Conservation (phyloP, 2,797 vertebrate genomes). For the Protosalanx chinensis region DNA sequence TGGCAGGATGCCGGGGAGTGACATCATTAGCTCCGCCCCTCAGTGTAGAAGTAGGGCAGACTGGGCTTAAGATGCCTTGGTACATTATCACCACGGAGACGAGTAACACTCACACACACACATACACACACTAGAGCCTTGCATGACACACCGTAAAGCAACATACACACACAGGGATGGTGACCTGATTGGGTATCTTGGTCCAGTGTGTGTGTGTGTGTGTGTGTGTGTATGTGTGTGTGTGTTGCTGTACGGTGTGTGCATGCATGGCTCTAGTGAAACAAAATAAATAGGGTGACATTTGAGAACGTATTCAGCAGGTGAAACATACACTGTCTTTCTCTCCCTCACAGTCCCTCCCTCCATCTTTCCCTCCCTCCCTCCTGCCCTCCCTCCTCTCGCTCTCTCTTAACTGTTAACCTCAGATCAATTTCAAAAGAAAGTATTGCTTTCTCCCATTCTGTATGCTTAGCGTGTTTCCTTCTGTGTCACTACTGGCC, state of each 20-base stretch:
- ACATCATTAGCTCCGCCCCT: slow-evolving; percentile 50
- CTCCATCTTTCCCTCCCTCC: slow-evolving; percentile 16
- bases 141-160: slow-evolving; percentile 3
- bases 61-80: slow-evolving; percentile 48
- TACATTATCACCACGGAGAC: slow-evolving; percentile 50
- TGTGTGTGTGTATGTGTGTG: slow-evolving; percentile 19
- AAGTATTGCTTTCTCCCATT: slow-evolving; percentile 9
- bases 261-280: slow-evolving; percentile 51
- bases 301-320: slow-evolving; percentile 49
- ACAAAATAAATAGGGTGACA: slow-evolving; percentile 51
- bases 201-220: slow-evolving; percentile 15
- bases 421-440: not conserved
- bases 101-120: slow-evolving; percentile 23
- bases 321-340: slow-evolving; percentile 40
- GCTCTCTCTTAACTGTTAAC: not conserved
- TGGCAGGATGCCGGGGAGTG: slow-evolving; percentile 36
- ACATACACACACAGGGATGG: slow-evolving; percentile 10
- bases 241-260: slow-evolving; percentile 20
- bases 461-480: slow-evolving; percentile 19
- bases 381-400: not conserved
- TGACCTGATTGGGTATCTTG: too few species aligned
- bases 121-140: slow-evolving; percentile 9
- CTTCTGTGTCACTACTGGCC: slow-evolving; percentile 1
- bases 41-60: slow-evolving; percentile 60
- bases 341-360: slow-evolving; percentile 20